Evolutionary conservation across 2,888 invertebrate genomes (phyloP), one percentile per base, ranked within the genome.

Genomic region (Scotopteryx bipunctaria): DNA sequence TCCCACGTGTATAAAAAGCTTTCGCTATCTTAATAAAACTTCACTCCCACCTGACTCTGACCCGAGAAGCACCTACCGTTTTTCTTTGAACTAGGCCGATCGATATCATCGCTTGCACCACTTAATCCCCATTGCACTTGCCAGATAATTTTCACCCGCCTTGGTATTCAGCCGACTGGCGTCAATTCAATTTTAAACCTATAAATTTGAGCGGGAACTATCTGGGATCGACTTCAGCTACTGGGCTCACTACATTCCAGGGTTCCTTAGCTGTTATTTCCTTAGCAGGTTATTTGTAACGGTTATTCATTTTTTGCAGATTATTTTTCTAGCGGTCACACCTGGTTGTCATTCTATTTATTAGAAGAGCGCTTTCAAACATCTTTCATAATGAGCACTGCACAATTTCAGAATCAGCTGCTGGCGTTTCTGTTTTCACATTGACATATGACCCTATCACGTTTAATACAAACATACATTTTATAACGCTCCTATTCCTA

Each of bases 181-280:
- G 73, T 75, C 78, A 79, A 83, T 82, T 81, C 80, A 79, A 83
- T 83, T 82, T 81, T 74, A 79, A 76, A 78, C 73, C 75, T 74
- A 73, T 76, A 77, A 69, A 73, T 74, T 68, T 63, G 63, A 66
- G 61, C 64, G 71, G 64, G 57, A 65, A 63, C 64, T 71, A 66
- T 65, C 61, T 61, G 31, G 53, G 57, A 46, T 50, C 49, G 47
- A 42, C 40, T 49, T 19, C 19, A 48, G 27, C 47, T 41, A 14
- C 40, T 13, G 25, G 41, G 17, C 14, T 14, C 19, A 41, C 25
- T 48, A 35, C 35, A 35, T 35, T 47, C 38, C 23, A 27, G 15
- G 17, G 35, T 31, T 45, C 15, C 35, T 44, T 44, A 44, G 44
- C 15, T 44, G 16, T 44, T 35, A 36, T n/a, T n/a, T n/a, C n/a